Evolutionary conservation across 2,888 invertebrate species (phyloP).

Genomic region (Drosophila infuscata): DNA sequence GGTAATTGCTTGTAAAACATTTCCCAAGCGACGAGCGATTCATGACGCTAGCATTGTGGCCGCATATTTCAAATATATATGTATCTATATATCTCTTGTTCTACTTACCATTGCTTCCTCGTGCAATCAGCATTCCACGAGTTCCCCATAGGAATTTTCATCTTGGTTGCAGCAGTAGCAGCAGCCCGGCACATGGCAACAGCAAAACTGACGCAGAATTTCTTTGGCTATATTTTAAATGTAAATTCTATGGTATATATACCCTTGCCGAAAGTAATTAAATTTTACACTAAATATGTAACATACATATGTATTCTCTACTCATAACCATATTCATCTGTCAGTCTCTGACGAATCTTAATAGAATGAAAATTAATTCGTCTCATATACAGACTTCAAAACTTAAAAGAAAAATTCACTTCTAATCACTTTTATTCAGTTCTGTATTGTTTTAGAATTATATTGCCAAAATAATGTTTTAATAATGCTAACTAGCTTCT

Average conservation of each 20-base stretch:
- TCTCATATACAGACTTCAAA: background rate
- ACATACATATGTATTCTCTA: background rate
- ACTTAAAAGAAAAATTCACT: background rate
- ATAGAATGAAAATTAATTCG: background rate
- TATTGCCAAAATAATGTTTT: background rate
- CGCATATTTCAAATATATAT: slow-evolving; percentile 32
- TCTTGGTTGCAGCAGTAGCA: slow-evolving; percentile 21
- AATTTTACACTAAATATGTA: background rate
- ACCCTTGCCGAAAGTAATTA: background rate
- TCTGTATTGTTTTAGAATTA: background rate
- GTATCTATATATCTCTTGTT: slow-evolving; percentile 26
- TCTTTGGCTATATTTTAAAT: slow-evolving; percentile 12
- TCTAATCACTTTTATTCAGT: background rate
- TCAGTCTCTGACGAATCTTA: background rate
- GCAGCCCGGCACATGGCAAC: slow-evolving; percentile 59
- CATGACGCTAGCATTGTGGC: slow-evolving; percentile 46
- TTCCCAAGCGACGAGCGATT: slow-evolving; percentile 27
- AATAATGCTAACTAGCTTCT: background rate
- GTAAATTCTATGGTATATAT: background rate
- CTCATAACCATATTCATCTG: background rate
- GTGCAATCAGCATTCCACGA: slow-evolving; percentile 39
- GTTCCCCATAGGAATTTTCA: background rate
- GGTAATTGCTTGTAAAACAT: slow-evolving; percentile 75
- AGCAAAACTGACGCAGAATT: slow-evolving; percentile 18
- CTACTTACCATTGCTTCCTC: slow-evolving; percentile 31